phyloP scores from a whole-genome alignment of 2,888 invertebrate species.

The Atethmia centrago region DNA sequence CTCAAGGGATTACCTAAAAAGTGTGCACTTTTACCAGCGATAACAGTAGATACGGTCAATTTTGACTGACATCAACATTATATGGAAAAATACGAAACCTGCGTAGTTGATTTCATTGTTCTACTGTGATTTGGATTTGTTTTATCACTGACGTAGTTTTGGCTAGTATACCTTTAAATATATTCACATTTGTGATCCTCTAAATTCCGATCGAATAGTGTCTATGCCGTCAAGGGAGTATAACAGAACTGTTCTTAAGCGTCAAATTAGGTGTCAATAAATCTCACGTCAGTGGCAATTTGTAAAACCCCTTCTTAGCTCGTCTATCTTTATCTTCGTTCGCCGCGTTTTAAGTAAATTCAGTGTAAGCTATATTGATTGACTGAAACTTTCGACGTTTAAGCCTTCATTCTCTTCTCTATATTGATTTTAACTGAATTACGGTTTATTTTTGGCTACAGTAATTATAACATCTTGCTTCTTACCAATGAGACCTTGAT shows the following conservation, averaged over 20 bases:
- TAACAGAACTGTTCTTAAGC: slow-evolving; percentile 33
- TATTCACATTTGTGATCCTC: neutral
- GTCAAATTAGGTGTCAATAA: slow-evolving; percentile 55
- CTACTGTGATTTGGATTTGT: slow-evolving; percentile 32
- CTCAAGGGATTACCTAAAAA: slow-evolving; percentile 58
- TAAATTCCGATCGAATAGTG: slow-evolving; percentile 4
- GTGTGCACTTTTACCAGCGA: slow-evolving; percentile 53
- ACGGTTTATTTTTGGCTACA: neutral
- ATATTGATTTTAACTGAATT: slow-evolving; percentile 6
- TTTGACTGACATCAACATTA: slow-evolving; percentile 59
- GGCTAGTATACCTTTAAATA: neutral
- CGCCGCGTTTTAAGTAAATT: slow-evolving; percentile 26
- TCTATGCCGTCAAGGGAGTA: slow-evolving; percentile 2
- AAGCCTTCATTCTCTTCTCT: neutral
- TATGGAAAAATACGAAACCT: slow-evolving; percentile 53
- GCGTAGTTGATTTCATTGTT: slow-evolving; percentile 25
- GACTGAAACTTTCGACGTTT: slow-evolving; percentile 20
- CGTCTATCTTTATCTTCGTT: slow-evolving; percentile 44
- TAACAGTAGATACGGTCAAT: slow-evolving; percentile 52
- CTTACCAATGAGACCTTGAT: slow-evolving; percentile 8
- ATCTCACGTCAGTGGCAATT: slow-evolving; percentile 53
- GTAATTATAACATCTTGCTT: slow-evolving; percentile 4
- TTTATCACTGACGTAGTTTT: slow-evolving; percentile 41
- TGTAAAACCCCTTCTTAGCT: slow-evolving; percentile 25
- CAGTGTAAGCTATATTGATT: slow-evolving; percentile 29